These are phyloP conservation scores for Oconnorella tubifera DNA, from an alignment of 2,888 invertebrate species.

Conservation along the genomic window DNA sequence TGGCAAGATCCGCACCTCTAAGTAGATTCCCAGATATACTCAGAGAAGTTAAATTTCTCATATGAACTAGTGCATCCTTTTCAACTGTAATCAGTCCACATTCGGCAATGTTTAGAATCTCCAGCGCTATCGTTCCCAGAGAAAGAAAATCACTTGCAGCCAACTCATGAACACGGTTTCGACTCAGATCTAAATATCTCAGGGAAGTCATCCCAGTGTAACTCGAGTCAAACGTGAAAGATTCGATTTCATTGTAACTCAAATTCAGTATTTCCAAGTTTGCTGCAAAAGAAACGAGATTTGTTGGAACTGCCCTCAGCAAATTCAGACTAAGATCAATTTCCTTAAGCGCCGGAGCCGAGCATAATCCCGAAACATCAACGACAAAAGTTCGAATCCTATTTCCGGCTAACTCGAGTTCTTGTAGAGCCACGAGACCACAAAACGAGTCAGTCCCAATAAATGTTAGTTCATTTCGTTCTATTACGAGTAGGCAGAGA, in stretches of 20 bases:
- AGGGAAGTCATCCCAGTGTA: constrained; percentile 25
- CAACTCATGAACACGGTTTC: constrained; percentile 33
- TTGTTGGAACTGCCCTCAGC: constrained; percentile 26
- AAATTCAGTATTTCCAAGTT: constrained; percentile 33
- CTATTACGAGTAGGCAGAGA: constrained; percentile 20
- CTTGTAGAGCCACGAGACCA: constrained; percentile 15
- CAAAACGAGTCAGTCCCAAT: constrained; percentile 17
- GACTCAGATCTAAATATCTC: constrained; percentile 30
- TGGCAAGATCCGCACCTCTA: background rate
- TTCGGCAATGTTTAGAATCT: constrained; percentile 30
- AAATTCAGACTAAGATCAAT: constrained; percentile 31
- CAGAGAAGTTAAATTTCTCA: constrained; percentile 32
- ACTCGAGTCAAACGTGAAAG: constrained; percentile 23
- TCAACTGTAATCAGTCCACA: constrained; percentile 27
- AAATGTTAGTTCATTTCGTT: constrained; percentile 21
- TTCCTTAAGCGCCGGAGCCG: constrained; percentile 22
- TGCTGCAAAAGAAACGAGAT: constrained; percentile 32
- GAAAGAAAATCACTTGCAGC: constrained; percentile 21
- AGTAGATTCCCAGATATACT: constrained; percentile 29
- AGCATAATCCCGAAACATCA: constrained; percentile 6
- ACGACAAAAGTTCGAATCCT: constrained; percentile 17
- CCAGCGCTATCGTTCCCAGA: constrained; percentile 23
- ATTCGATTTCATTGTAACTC: constrained; percentile 32
- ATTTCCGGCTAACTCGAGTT: constrained; percentile 24
- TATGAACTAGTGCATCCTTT: constrained; percentile 17